Conservation (phyloP, 2,113 vertebrate species). For the Okapia johnstoni region DNA sequence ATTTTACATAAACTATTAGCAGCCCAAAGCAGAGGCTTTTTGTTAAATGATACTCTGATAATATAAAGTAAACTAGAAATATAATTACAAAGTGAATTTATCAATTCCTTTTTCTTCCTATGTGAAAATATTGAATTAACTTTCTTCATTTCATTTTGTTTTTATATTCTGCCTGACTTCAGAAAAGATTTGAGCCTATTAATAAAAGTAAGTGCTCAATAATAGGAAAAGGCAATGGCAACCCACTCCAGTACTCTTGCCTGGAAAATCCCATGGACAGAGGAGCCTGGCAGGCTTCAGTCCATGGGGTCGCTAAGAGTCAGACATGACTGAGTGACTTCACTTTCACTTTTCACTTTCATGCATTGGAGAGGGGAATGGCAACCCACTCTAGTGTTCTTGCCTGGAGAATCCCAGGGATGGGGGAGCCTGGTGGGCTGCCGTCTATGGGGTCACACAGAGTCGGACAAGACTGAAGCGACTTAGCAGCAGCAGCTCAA, state of each 20-base stretch:
- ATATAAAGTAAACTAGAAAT: not conserved
- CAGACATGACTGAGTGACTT: too few species aligned
- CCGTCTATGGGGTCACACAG: too few species aligned
- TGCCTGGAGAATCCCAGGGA: too few species aligned
- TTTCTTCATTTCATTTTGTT: not conserved
- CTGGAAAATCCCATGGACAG: too few species aligned
- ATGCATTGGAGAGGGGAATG: too few species aligned
- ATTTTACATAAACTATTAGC: slow-evolving; percentile 37
- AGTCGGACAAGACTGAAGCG: too few species aligned
- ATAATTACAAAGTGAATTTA: not conserved
- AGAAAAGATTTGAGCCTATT: not conserved
- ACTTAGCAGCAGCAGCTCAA: not conserved
- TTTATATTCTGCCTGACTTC: not conserved
- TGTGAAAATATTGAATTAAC: not conserved
- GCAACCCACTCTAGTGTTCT: too few species aligned
- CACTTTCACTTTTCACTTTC: too few species aligned
- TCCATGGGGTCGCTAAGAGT: too few species aligned
- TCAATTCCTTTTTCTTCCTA: not conserved
- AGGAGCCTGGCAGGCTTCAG: too few species aligned
- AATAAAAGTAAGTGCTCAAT: not conserved
- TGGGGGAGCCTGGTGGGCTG: too few species aligned
- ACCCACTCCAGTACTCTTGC: too few species aligned
- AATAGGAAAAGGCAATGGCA: not conserved
- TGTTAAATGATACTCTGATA: not conserved
- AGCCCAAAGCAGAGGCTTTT: not conserved